These are phyloP conservation scores for Coccyzus lansbergi DNA, from an alignment of 2,797 vertebrate species.

Conservation along the genomic window DNA sequence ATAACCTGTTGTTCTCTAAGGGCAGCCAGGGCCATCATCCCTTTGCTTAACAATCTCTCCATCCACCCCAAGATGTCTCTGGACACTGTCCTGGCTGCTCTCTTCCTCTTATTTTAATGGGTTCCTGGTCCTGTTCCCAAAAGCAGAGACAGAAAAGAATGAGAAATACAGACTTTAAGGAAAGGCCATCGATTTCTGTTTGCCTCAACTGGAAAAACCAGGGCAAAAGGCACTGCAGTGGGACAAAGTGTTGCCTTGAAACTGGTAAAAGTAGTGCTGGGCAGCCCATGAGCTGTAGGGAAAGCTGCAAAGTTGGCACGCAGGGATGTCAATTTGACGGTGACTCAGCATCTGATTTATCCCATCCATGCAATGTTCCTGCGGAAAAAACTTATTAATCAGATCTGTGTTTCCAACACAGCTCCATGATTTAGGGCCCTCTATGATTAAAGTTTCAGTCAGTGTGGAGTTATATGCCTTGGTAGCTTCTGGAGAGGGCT, in stretches of 20 bases:
- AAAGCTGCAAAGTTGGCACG: neutral
- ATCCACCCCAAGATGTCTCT: neutral
- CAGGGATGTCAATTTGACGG: neutral
- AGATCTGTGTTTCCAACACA: neutral
- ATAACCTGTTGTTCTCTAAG: neutral
- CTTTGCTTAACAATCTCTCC: neutral
- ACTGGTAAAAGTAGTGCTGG: neutral
- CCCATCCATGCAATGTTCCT: neutral
- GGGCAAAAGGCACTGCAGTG: accelerated
- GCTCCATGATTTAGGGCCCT: neutral
- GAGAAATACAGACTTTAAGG: neutral
- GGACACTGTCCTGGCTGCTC: neutral
- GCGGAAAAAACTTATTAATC: constrained; percentile 14
- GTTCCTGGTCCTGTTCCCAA: neutral
- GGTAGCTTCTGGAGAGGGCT: neutral
- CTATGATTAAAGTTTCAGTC: neutral
- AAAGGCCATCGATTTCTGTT: neutral
- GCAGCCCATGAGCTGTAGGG: neutral
- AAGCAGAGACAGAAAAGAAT: neutral
- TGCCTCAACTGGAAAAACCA: neutral
- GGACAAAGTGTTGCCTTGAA: neutral
- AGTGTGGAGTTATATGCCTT: neutral
- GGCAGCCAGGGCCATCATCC: neutral
- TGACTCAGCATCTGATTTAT: constrained; percentile 46
- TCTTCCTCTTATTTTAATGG: neutral